Conservation (phyloP, 2,888 invertebrate genomes). For the Pegoplata infirma region DNA sequence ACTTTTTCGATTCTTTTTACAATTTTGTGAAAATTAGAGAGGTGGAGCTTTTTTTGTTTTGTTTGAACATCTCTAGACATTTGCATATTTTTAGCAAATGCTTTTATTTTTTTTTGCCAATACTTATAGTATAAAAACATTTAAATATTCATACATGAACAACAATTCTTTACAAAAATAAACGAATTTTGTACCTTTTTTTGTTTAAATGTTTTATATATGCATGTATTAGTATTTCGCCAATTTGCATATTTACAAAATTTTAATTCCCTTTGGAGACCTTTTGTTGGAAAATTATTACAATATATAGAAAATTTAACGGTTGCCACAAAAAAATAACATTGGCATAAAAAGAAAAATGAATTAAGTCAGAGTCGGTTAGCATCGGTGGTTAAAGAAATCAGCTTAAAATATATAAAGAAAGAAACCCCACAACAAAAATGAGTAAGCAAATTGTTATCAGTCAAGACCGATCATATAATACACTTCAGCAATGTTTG, state of each 20-base stretch:
- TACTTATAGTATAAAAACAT: no score
- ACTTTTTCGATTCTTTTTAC: no score
- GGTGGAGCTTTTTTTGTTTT: slow-evolving; percentile 30
- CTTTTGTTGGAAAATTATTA: slow-evolving; percentile 56
- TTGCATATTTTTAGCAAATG: slow-evolving; percentile 35
- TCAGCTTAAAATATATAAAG: slow-evolving; percentile 39
- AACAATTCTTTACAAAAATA: background rate
- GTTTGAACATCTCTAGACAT: slow-evolving; percentile 49
- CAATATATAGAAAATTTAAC: slow-evolving; percentile 56
- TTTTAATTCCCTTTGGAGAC: slow-evolving; percentile 59
- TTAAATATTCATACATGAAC: background rate
- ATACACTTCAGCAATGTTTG: no score
- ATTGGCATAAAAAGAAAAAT: slow-evolving; percentile 13
- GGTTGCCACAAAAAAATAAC: slow-evolving; percentile 50
- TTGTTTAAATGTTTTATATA: no score
- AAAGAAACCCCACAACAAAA: background rate
- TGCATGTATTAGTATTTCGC: no score
- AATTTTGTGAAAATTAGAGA: slow-evolving; percentile 32
- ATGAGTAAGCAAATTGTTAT: slow-evolving; percentile 35
- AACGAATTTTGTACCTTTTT: slow-evolving; percentile 8
- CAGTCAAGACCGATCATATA: no score
- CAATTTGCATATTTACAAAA: slow-evolving; percentile 62
- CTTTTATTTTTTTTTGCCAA: slow-evolving; percentile 39
- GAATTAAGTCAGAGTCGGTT: slow-evolving; percentile 33
- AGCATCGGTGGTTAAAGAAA: slow-evolving; percentile 31